phyloP scores from a whole-genome alignment of 2,888 invertebrate genomes.

The Dolichopus griseipennis region DNA sequence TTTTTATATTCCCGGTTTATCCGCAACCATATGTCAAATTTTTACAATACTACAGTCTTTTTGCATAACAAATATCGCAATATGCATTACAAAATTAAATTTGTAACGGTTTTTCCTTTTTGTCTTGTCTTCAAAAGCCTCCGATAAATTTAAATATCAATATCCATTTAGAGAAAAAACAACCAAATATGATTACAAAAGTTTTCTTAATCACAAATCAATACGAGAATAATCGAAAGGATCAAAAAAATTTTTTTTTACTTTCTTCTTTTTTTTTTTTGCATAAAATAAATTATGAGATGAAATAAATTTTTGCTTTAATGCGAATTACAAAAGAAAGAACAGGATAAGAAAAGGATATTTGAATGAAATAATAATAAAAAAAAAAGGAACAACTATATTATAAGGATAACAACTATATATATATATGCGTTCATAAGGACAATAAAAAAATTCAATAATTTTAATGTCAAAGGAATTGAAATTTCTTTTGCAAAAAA shows the following conservation, averaged over 20 bases:
- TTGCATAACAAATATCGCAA: too few species aligned
- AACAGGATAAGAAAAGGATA: background rate
- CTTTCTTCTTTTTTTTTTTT: constrained; percentile 7
- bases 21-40: too few species aligned
- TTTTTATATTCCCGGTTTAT: too few species aligned
- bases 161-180: background rate
- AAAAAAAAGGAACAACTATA: too few species aligned
- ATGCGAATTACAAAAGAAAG: background rate
- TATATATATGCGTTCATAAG: too few species aligned
- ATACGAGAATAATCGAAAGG: background rate
- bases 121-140: background rate
- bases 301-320: background rate
- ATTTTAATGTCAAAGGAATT: too few species aligned
- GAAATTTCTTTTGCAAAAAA: too few species aligned
- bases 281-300: background rate
- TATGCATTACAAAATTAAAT: background rate
- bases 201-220: background rate
- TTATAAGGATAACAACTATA: too few species aligned
- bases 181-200: background rate
- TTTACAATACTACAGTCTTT: too few species aligned
- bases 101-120: background rate
- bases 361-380: background rate
- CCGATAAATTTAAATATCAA: too few species aligned
- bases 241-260: background rate
- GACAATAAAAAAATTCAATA: too few species aligned